Conservation (phyloP, 2,797 vertebrate genomes). For the Ciconia nigra region DNA sequence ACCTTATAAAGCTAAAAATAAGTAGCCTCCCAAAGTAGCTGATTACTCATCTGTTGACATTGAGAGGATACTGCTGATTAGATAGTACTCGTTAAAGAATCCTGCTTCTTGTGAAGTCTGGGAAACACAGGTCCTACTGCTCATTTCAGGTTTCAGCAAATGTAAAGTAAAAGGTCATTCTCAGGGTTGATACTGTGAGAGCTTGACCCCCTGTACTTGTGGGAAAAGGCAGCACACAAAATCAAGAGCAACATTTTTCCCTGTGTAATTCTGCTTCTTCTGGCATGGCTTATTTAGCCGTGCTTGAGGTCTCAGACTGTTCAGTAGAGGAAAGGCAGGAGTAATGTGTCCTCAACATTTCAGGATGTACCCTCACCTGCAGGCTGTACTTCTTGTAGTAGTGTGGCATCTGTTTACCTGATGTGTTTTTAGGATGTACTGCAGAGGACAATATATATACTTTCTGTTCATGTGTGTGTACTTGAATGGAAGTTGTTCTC, state of each 20-base stretch:
- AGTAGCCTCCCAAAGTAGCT: constrained; percentile 3
- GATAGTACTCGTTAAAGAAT: neutral
- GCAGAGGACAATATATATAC: neutral
- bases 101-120: neutral
- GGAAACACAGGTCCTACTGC: neutral
- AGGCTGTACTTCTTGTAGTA: neutral
- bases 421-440: neutral
- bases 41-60: constrained; percentile 46
- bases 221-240: neutral
- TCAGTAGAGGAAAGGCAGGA: neutral
- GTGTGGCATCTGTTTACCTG: neutral
- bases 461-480: neutral
- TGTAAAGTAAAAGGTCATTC: neutral
- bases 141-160: neutral
- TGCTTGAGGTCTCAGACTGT: neutral
- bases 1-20: constrained; percentile 42
- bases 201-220: neutral
- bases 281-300: neutral
- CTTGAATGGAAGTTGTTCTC: neutral
- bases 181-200: neutral
- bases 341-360: neutral
- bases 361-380: neutral
- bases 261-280: neutral
- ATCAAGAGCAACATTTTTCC: neutral
- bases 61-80: constrained; percentile 5